These are phyloP conservation scores for Leucoma salicis DNA, from an alignment of 2,888 invertebrate species.

Conservation along the genomic window DNA sequence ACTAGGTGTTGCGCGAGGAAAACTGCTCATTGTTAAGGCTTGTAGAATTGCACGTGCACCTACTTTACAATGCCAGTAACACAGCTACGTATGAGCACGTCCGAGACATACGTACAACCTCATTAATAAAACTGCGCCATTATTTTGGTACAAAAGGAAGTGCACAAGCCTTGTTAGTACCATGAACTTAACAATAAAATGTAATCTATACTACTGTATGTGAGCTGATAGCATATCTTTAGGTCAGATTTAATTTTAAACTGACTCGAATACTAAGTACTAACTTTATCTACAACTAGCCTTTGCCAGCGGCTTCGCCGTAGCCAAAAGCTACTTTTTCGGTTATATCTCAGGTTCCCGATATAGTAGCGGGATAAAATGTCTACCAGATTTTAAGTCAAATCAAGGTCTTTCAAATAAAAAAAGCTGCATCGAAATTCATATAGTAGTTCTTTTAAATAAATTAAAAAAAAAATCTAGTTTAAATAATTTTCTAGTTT, in stretches of 20 bases:
- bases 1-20: constrained; percentile 47
- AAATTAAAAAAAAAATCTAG: too few relatives aligned
- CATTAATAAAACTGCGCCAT: constrained; percentile 25
- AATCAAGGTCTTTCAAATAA: too few relatives aligned
- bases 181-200: constrained; percentile 17
- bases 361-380: too few relatives aligned
- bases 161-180: constrained; percentile 16
- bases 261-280: constrained; percentile 5
- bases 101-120: constrained; percentile 26
- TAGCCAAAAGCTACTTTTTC: too few relatives aligned
- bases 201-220: constrained; percentile 8
- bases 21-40: constrained; percentile 55
- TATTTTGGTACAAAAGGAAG: constrained; percentile 30
- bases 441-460: too few relatives aligned
- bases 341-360: too few relatives aligned
- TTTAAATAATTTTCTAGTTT: too few relatives aligned
- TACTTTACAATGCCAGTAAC: constrained; percentile 26
- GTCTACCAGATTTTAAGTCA: too few relatives aligned
- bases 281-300: too few relatives aligned
- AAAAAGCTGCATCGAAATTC: too few relatives aligned
- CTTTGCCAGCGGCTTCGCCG: too few relatives aligned
- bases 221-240: constrained; percentile 6
- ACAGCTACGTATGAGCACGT: constrained; percentile 20
- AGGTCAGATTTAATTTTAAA: constrained; percentile 1
- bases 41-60: constrained; percentile 18